Conservation (phyloP, 2,888 invertebrate genomes). For the Maniola hyperantus region DNA sequence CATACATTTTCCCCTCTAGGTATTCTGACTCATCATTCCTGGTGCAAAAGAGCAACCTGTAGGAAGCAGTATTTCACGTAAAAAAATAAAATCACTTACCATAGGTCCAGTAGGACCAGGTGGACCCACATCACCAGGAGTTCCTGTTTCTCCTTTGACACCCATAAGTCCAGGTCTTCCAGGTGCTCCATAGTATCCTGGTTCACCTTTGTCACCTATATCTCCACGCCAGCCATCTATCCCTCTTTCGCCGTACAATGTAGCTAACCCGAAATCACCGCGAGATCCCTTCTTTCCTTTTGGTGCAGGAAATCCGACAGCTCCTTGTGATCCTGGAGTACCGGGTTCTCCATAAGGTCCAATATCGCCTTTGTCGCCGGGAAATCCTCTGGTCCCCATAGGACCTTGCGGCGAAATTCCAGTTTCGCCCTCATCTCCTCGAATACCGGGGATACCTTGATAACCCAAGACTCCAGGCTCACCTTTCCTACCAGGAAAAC, state of each 20-base stretch:
- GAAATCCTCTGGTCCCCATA: constrained; percentile 85
- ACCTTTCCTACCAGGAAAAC: constrained; percentile 57
- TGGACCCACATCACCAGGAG: constrained; percentile 82
- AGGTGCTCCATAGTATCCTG: constrained; percentile 81
- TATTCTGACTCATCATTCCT: neutral
- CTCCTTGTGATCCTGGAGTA: constrained; percentile 70
- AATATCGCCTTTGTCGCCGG: constrained; percentile 84
- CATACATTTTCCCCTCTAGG: too few relatives aligned
- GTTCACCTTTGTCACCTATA: constrained; percentile 79
- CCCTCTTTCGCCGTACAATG: constrained; percentile 68
- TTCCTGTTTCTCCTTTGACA: constrained; percentile 66
- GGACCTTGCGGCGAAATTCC: constrained; percentile 65
- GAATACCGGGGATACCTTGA: constrained; percentile 59
- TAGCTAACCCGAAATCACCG: constrained; percentile 76
- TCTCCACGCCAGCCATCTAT: constrained; percentile 76
- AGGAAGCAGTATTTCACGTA: neutral
- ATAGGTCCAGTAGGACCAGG: constrained; percentile 81
- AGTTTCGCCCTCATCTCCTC: constrained; percentile 62
- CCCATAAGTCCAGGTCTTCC: constrained; percentile 79
- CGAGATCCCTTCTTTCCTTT: constrained; percentile 79
- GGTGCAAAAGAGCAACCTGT: neutral
- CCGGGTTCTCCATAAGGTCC: constrained; percentile 86
- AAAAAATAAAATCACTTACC: constrained; percentile 62
- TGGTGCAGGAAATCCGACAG: constrained; percentile 84
- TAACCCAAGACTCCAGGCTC: constrained; percentile 62